Base-by-base conservation (phyloP, 2,797 vertebrate species). In the Tokudaia muenninki region DNA sequence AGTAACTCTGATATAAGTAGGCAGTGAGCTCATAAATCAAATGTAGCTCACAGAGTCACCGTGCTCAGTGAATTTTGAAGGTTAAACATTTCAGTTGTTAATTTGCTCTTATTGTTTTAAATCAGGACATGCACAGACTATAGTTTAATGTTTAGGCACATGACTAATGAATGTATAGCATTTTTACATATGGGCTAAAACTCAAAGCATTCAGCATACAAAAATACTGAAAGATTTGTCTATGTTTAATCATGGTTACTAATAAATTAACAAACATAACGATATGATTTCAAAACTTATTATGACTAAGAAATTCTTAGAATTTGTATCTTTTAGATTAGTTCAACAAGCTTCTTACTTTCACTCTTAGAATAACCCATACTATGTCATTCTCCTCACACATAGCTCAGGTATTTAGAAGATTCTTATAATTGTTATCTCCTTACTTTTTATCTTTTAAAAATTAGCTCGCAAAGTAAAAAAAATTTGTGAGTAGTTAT, bases 91-190 rank as follows among this genome's bases (percentile, higher is more conserved):
- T 97, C 87, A 93, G 37, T 37, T 95, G 37, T 97, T 98, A 97
- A 96, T 97, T 96, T 97, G n/a, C 3, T 70, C 80, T 96, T 96
- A 65, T 96, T 96, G 89, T 96, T 98, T 98, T 96, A 97, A 98
- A 96, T 94, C 74, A 96, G 61, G 94, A 97, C 94, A 90, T 84
- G 0, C 63, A 86, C 80, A 97, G 31, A 81, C 96, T 97, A 98
- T 95, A 19, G 72, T 93, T 94, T 90, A 94, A 97, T 70, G 21
- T 93, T 79, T 92, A 89, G n/a, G 11, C 24, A 59, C n/a, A 61
- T 55, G 4, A 0, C 72, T 84, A 95, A 52, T 0, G 67, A 93
- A 88, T 26, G 17, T 61, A 95, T 75, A 95, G 75, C 24, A 94
- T 97, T 95, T 92, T 52, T 81, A n/a, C 31, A 2, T n/a, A 94